Conservation (phyloP, 2,888 invertebrate species). For the Rhamphomyia laevipes region DNA sequence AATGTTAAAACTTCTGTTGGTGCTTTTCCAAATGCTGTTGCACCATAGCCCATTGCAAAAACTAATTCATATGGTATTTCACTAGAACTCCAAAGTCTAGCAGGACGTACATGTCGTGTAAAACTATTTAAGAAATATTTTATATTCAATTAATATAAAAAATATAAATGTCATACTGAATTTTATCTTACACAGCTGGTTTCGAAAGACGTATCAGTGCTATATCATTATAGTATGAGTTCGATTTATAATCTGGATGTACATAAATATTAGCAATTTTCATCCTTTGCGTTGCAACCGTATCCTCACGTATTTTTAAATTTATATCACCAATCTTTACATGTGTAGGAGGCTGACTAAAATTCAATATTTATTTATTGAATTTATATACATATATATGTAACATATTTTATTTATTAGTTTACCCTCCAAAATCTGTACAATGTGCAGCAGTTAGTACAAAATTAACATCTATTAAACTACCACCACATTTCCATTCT, state of each 20-base stretch:
- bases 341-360: constrained; percentile 27
- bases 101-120: constrained; percentile 32
- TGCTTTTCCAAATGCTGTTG: constrained; percentile 26
- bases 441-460: constrained; percentile 8
- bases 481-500: constrained; percentile 8
- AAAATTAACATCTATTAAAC: constrained; percentile 4
- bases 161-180: neutral
- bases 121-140: too few relatives aligned
- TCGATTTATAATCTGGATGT: constrained; percentile 37
- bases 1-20: constrained; percentile 11
- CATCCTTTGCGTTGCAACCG: constrained; percentile 32
- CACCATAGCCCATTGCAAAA: constrained; percentile 46
- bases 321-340: constrained; percentile 42
- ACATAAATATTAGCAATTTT: constrained; percentile 28
- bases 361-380: neutral
- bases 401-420: neutral
- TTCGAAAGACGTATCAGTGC: constrained; percentile 43
- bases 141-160: too few relatives aligned
- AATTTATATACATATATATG: too few relatives aligned
- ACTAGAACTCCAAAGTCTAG: constrained; percentile 39
- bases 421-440: constrained; percentile 5
- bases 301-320: constrained; percentile 29
- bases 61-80: constrained; percentile 27
- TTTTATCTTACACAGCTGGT: constrained; percentile 3
- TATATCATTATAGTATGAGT: constrained; percentile 49